Base-by-base conservation (phyloP, 1,140 invertebrate species). In the Ectropis grisescens region DNA sequence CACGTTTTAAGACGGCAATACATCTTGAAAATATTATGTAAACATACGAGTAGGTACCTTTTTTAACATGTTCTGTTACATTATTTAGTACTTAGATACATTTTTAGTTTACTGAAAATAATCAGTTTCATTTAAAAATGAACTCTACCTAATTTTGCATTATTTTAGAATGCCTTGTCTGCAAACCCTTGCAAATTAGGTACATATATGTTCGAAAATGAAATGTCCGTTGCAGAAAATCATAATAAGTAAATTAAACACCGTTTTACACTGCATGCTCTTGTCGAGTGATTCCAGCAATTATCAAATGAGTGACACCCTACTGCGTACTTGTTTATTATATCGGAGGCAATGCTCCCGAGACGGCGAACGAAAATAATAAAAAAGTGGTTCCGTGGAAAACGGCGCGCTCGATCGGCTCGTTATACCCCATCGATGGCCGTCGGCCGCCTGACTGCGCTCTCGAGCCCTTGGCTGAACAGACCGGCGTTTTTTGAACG, bases 341-440 rank as follows among this genome's bases (percentile, higher is more conserved):
- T 42, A 49, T 37, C 47, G 54, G 50, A 69, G 65, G 61, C 65
- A 69, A 52, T 55, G 67, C 64, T 67, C 67, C 52, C 61, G 58
- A 42, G 42, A 41, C 42, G 43, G 9, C 33, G 45, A 58, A 57
- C 47, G 58, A 64, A 62, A 67, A 57, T 56, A 64, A 58, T 47
- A 58, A 58, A 46, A 36, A 37, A 38, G 27, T 37, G 13, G 66
- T 62, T 54, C 58, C 49, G 44, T 50, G 55, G 50, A 60, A 66
- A 69, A 67, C 54, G 50, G 53, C 49, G 45, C 30, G 41, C 33
- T 16, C 47, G 57, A 66, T 66, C 43, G 58, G 39, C 50, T 65
- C 50, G 61, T 56, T 62, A 55, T 51, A 13, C 25, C 29, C 35
- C 41, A 59, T 68, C 60, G 58, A 65, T 60, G 53, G 39, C 45